Conservation (phyloP, 2,888 invertebrate genomes). For the Diogma glabrata region DNA sequence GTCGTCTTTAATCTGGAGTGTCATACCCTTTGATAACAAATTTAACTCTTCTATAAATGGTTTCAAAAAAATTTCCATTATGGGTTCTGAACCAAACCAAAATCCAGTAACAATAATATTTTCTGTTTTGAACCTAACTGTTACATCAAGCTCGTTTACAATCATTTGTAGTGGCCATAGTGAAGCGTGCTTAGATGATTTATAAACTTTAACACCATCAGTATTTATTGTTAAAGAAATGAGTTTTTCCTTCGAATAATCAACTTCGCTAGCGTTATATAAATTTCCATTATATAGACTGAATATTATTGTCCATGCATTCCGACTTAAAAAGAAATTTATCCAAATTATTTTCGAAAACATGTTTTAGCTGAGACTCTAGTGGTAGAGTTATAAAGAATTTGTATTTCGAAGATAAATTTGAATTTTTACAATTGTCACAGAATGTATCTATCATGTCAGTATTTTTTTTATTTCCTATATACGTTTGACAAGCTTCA, state of each 20-base stretch:
- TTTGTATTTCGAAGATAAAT: background rate
- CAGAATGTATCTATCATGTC: background rate
- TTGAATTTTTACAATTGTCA: background rate
- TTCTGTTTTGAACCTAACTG: constrained; percentile 6
- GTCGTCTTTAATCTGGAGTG: too few species aligned
- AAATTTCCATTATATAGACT: background rate
- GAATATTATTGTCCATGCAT: background rate
- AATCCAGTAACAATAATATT: background rate
- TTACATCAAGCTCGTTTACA: background rate
- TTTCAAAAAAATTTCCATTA: constrained; percentile 4
- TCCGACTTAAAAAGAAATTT: background rate
- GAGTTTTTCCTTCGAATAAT: background rate
- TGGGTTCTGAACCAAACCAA: background rate
- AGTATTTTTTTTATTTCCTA: background rate
- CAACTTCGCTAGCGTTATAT: background rate
- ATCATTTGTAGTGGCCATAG: constrained; percentile 8
- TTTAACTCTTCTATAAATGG: constrained; percentile 9
- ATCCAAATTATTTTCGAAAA: background rate
- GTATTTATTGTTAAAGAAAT: constrained; percentile 2
- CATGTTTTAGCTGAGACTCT: background rate
- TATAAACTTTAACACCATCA: constrained; percentile 6
- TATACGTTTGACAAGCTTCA: background rate
- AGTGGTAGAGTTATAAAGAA: background rate
- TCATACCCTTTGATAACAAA: too few species aligned
- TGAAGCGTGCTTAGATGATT: background rate